A percentile compares a stretch with the other conserved stretches of the same genome.
Conservation (phyloP, 2,888 invertebrate genomes). For the Laspeyria flexula region DNA sequence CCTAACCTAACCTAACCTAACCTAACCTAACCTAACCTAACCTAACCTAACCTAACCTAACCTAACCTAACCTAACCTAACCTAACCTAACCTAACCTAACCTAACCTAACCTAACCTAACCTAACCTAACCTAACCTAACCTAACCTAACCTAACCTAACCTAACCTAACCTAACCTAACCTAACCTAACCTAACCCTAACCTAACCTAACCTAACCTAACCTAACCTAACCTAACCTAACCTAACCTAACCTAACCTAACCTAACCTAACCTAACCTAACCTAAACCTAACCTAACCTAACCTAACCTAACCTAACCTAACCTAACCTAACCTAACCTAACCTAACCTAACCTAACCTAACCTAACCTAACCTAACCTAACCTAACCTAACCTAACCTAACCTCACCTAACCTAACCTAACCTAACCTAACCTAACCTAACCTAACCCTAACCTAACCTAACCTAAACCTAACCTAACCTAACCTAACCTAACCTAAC, state of each 20-base stretch:
- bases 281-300: too few species aligned
- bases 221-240: constrained; percentile 29
- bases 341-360: too few species aligned
- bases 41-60: constrained; percentile 14
- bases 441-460: too few species aligned
- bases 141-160: constrained; percentile 32
- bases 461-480: too few species aligned
- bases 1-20: constrained; percentile 23
- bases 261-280: constrained; percentile 32
- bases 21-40: constrained; percentile 15
- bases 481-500: constrained; percentile 36
- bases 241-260: constrained; percentile 25
- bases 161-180: constrained; percentile 32
- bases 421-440: too few species aligned
- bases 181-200: constrained; percentile 32
- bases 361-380: too few species aligned
- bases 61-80: constrained; percentile 16
- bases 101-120: constrained; percentile 22
- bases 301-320: too few species aligned
- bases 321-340: too few species aligned
- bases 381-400: constrained; percentile 2
- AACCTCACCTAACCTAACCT: too few species aligned
- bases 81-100: constrained; percentile 21
- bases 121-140: constrained; percentile 31
- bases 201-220: constrained; percentile 30